These are phyloP conservation scores for Alfaro cultratus DNA, from an alignment of 2,797 vertebrate species.

Conservation along the genomic window DNA sequence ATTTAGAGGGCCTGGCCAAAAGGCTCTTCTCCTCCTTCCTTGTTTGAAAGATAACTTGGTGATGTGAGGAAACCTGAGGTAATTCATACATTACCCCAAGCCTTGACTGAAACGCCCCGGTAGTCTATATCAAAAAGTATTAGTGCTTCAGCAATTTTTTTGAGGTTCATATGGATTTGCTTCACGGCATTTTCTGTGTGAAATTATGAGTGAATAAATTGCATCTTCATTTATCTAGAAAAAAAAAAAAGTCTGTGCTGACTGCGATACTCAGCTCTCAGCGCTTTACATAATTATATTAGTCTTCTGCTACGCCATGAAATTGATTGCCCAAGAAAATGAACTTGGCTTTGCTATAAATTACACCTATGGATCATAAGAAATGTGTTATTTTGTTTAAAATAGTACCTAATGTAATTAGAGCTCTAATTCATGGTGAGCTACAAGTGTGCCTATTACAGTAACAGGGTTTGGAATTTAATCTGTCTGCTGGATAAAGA, in stretches of 20 bases:
- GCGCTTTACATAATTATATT: conserved; percentile 95
- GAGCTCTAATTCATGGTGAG: conserved; percentile 97
- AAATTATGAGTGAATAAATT: conserved; percentile 99
- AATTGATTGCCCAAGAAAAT: conserved; percentile 98
- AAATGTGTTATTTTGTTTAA: conserved; percentile 98
- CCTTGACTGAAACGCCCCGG: conserved; percentile 72
- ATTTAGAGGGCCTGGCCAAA: conserved; percentile 76
- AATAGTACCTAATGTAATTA: conserved; percentile 99
- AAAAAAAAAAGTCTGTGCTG: conserved; percentile 85
- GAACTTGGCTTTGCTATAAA: conserved; percentile 99
- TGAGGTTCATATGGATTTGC: conserved; percentile 86
- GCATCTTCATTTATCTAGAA: conserved; percentile 99
- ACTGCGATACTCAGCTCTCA: conserved; percentile 90
- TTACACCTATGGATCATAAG: conserved; percentile 97
- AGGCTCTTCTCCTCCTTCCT: conserved; percentile 72
- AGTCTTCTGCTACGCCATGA: conserved; percentile 88
- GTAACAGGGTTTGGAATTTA: conserved; percentile 97
- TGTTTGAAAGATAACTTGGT: conserved; percentile 79
- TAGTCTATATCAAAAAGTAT: conserved; percentile 77
- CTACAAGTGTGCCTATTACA: conserved; percentile 97
- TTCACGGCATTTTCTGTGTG: conserved; percentile 92
- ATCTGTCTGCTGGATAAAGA: conserved; percentile 94
- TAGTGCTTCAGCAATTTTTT: conserved; percentile 70
- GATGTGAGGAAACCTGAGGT: conserved; percentile 78
- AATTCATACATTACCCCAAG: conserved; percentile 79